Base-by-base conservation (phyloP, 2,797 vertebrate species). In the Bradypodion ventrale region DNA sequence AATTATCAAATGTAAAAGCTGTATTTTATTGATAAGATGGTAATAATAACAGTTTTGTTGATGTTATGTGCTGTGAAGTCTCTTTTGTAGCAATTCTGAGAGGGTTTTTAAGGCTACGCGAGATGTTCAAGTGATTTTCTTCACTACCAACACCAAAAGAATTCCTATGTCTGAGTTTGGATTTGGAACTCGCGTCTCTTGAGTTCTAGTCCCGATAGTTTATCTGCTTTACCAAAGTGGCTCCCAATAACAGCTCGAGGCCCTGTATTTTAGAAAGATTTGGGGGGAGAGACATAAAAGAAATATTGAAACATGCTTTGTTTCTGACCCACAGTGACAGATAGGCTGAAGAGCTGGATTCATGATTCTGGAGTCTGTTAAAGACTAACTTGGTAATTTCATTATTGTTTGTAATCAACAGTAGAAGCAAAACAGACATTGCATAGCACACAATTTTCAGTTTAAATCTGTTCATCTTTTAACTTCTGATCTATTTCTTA, bases 1-100 rank as follows among this genome's bases (percentile, higher is more conserved):
- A 94, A 93, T 73, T 49, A 21, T 70, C 4, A 82, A 66, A 25
- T 82, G 74, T 88, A 83, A 89, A n/a, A 89, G 29, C 72, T 56
- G 81, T 32, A 68, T 72, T 60, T 9, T 75, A 83, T 75, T 56
- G 56, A 52, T 74, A 65, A 85, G 65, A 5, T 15, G 52, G 19
- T 56, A 56, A 56, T 56, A 56, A 56, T 56, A 56, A 56, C 52
- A 56, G 52, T 56, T 56, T 15, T 56, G 13, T 56, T 56, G 52
- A 5, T 12, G 13, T 56, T 56, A 56, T 56, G 52, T 56, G 52
- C 13, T 56, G 16, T 56, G 21, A 19, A 56, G 19, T 56, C 52
- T 56, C 19, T 56, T 56, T 19, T 19, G 52, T 56, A 56, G 52
- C 1, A 15, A 1, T 19, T 56, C 52, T 16, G 52, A 21, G 52